These are phyloP conservation scores for Dynastes hyllus DNA, from an alignment of 2,888 invertebrate genomes.

Conservation along the genomic window DNA sequence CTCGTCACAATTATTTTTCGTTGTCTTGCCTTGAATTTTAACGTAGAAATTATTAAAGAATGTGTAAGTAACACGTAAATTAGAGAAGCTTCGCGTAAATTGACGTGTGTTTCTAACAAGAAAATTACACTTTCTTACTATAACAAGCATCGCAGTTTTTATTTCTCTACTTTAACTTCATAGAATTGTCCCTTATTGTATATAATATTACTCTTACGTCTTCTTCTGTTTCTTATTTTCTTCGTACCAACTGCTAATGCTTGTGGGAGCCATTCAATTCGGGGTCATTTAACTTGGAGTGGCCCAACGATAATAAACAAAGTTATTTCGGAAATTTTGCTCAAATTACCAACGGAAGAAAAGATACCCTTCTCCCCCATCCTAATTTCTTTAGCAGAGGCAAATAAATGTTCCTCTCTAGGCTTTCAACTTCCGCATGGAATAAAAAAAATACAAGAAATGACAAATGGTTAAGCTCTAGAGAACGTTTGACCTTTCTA, in stretches of 20 bases:
- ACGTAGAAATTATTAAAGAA: too few relatives aligned
- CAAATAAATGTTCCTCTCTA: background rate
- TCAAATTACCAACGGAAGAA: background rate
- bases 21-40: too few relatives aligned
- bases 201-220: too few relatives aligned
- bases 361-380: background rate
- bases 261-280: constrained; percentile 23
- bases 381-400: background rate
- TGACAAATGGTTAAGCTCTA: background rate
- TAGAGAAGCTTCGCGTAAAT: too few relatives aligned
- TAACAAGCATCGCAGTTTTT: too few relatives aligned
- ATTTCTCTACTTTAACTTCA: too few relatives aligned
- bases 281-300: constrained; percentile 28
- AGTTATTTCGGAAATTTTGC: constrained; percentile 23
- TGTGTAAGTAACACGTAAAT: too few relatives aligned
- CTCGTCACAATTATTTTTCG: too few relatives aligned
- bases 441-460: constrained; percentile 3
- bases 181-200: too few relatives aligned
- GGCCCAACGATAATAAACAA: constrained; percentile 24
- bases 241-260: constrained; percentile 4
- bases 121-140: too few relatives aligned
- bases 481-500: background rate
- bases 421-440: background rate
- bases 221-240: too few relatives aligned
- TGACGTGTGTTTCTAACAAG: too few relatives aligned